These are phyloP conservation scores for Pseudocheirus occidentalis DNA, from an alignment of 2,797 vertebrate genomes.

Conservation along the genomic window DNA sequence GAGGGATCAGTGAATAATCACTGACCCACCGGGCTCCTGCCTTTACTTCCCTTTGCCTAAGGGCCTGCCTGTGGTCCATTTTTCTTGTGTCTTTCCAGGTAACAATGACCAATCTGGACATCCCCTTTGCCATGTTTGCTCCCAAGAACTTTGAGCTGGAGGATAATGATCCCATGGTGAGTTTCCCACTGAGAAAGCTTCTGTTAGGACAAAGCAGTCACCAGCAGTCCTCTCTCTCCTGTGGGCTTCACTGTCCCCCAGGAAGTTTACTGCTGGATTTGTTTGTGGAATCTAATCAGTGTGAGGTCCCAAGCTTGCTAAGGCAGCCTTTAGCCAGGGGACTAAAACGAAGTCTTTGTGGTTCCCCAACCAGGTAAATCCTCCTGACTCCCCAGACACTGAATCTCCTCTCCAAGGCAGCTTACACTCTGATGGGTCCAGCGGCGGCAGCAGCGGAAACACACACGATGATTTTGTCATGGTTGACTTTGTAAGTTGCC, in stretches of 20 bases:
- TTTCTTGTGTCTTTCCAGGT: slow-evolving; percentile 86
- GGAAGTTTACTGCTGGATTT: not conserved
- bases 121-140: slow-evolving; percentile 98
- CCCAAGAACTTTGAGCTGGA: slow-evolving; percentile 92
- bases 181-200: slow-evolving; percentile 36
- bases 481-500: slow-evolving; percentile 94
- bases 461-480: slow-evolving; percentile 97
- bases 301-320: not conserved
- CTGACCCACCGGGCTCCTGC: not conserved
- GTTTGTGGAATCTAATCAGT: not conserved
- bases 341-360: slow-evolving; percentile 34
- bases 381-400: slow-evolving; percentile 91
- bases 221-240: not conserved
- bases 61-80: slow-evolving; percentile 45
- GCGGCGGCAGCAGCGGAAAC: slow-evolving; percentile 89
- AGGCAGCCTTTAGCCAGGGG: not conserved
- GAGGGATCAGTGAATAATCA: not conserved
- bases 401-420: slow-evolving; percentile 94
- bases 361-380: slow-evolving; percentile 89
- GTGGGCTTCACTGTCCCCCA: not conserved
- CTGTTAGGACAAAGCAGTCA: too few relatives aligned
- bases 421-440: slow-evolving; percentile 94
- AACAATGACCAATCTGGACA: slow-evolving; percentile 92
- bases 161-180: slow-evolving; percentile 96
- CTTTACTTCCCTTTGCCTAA: not conserved